Percentiles rank a stretch among this genome's conserved stretches.
These are phyloP conservation scores for Polydrusus cervinus DNA, from an alignment of 2,888 invertebrate genomes.

Conservation along the genomic window DNA sequence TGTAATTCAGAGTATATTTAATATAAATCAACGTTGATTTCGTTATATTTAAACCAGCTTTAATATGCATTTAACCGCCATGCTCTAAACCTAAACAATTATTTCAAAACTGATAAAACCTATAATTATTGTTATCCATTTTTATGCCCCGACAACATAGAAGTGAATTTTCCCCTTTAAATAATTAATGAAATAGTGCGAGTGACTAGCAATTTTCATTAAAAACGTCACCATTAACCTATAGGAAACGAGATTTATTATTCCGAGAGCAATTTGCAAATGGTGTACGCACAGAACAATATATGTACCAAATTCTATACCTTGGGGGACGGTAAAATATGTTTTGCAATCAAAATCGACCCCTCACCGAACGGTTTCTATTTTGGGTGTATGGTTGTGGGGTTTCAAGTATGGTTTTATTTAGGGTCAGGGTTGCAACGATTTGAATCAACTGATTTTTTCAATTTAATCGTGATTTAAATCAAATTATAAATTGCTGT, in stretches of 20 bases:
- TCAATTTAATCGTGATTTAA: too few relatives aligned
- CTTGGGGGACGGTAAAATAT: conserved; percentile 53
- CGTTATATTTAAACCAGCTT: too few relatives aligned
- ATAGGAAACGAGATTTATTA: conserved; percentile 52
- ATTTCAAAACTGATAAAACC: too few relatives aligned
- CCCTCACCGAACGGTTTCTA: conserved; percentile 35
- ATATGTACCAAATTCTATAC: conserved; percentile 53
- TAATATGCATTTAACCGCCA: too few relatives aligned
- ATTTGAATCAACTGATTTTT: too few relatives aligned
- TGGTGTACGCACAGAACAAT: conserved; percentile 50
- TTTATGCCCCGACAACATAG: background rate
- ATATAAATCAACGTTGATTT: too few relatives aligned
- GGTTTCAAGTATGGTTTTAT: conserved; percentile 14
- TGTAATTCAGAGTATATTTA: too few relatives aligned
- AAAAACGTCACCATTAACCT: conserved; percentile 40
- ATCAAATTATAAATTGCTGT: too few relatives aligned
- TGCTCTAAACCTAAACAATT: too few relatives aligned
- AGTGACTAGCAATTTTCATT: conserved; percentile 46
- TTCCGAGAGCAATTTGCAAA: conserved; percentile 47
- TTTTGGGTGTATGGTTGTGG: conserved; percentile 6
- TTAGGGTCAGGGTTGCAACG: too few relatives aligned
- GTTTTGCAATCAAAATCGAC: conserved; percentile 53
- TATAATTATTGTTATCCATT: too few relatives aligned
- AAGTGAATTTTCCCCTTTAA: background rate
- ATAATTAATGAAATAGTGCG: background rate